Conservation (phyloP, 1,140 invertebrate species). For the Bombus turneri region DNA sequence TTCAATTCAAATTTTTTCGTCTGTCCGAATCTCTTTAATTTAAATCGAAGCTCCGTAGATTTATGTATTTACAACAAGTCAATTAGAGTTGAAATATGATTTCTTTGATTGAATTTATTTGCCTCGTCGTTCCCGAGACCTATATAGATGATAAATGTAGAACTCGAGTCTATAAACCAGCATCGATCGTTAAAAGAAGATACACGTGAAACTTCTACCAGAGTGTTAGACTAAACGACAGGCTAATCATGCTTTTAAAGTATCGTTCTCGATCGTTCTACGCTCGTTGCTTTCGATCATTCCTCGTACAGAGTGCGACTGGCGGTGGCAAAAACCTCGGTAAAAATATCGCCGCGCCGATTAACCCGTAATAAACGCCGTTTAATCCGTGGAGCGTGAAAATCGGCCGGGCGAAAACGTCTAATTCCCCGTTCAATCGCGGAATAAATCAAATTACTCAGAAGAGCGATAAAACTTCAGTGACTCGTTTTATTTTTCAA, state of each 20-base stretch:
- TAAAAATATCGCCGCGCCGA: slow-evolving; percentile 1
- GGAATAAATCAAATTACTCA: slow-evolving; percentile 34
- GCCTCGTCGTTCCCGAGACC: not conserved
- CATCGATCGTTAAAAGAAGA: not conserved
- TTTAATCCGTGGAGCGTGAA: slow-evolving; percentile 40
- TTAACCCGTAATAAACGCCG: slow-evolving; percentile 21
- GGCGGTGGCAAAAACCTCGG: not conserved
- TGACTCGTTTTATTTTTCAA: not conserved
- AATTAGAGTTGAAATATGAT: not conserved
- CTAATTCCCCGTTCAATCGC: slow-evolving; percentile 12
- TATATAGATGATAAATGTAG: not conserved
- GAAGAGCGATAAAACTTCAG: not conserved
- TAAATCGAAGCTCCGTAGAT: not conserved
- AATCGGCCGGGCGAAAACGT: slow-evolving; percentile 20
- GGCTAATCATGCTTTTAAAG: not conserved
- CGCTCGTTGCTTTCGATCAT: not conserved
- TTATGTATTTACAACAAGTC: not conserved
- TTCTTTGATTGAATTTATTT: not conserved
- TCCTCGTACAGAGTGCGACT: not conserved
- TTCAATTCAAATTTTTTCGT: too few relatives aligned
- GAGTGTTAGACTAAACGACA: not conserved
- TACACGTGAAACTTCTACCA: not conserved
- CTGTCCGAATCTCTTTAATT: not conserved
- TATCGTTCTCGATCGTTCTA: not conserved
- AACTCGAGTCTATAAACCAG: not conserved